A percentile compares a stretch with the other conserved stretches of the same genome.
Evolutionary conservation across 2,797 vertebrate species (phyloP).

Genomic region (Enteromius unitaeniatus): DNA sequence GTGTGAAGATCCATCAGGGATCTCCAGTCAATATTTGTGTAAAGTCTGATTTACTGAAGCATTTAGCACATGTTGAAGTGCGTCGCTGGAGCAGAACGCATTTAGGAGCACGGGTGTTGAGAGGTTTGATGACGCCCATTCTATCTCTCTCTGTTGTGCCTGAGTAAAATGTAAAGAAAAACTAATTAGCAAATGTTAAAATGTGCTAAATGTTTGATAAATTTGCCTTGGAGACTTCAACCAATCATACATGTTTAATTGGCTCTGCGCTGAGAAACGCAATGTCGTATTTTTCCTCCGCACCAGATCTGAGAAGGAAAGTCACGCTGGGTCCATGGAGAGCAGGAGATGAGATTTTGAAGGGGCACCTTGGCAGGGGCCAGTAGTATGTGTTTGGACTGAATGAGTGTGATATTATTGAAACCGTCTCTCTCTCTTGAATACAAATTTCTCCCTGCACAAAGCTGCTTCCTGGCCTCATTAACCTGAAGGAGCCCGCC

Average conservation of each 20-base stretch:
- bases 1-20: background rate
- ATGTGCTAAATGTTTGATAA: constrained; percentile 40
- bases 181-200: constrained; percentile 34
- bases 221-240: constrained; percentile 35
- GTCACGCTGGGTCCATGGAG: constrained; percentile 48
- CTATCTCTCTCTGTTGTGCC: constrained; percentile 18
- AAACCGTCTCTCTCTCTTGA: constrained; percentile 51
- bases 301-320: constrained; percentile 1
- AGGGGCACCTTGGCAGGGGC: constrained; percentile 54
- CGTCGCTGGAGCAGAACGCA: constrained; percentile 7
- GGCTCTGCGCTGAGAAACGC: background rate
- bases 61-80: constrained; percentile 20
- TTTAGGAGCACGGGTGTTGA: constrained; percentile 2
- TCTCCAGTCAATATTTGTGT: constrained; percentile 43
- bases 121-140: constrained; percentile 21
- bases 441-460: constrained; percentile 60
- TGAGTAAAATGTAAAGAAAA: constrained; percentile 44
- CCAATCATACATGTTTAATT: constrained; percentile 44
- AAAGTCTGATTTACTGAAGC: constrained; percentile 40
- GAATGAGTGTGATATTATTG: constrained; percentile 58
- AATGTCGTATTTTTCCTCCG: constrained; percentile 15
- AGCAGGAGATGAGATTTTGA: constrained; percentile 55
- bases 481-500: constrained; percentile 74
- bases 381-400: constrained; percentile 49
- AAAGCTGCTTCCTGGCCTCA: constrained; percentile 66